Conservation (phyloP, 1,140 invertebrate species). For the Calosoma granatense region DNA sequence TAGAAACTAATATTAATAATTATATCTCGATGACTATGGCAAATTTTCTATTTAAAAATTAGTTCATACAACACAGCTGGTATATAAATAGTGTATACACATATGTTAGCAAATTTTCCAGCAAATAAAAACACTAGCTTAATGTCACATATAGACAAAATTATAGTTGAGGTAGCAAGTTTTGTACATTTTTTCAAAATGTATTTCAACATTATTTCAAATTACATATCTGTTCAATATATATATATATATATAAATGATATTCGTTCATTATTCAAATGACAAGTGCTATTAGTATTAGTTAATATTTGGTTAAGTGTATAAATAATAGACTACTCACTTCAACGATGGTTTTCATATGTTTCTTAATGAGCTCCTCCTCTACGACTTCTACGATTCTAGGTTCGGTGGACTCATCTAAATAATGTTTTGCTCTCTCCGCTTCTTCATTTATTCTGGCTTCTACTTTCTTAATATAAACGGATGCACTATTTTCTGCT, state of each 20-base stretch:
- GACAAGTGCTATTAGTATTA: too few species aligned
- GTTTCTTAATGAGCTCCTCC: conserved; percentile 94
- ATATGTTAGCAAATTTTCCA: too few species aligned
- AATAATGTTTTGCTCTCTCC: conserved; percentile 93
- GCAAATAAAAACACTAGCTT: too few species aligned
- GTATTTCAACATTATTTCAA: too few species aligned
- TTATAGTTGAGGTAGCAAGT: too few species aligned
- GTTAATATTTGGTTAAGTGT: too few species aligned
- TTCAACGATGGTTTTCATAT: conserved; percentile 99
- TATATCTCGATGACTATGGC: not conserved
- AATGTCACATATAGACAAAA: too few species aligned
- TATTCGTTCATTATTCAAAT: too few species aligned
- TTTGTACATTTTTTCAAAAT: too few species aligned
- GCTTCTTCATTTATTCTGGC: conserved; percentile 94
- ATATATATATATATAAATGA: conserved; percentile 13
- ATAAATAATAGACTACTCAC: conserved; percentile 34
- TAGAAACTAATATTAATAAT: conserved; percentile 21
- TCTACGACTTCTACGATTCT: conserved; percentile 95
- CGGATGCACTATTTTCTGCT: conserved; percentile 95
- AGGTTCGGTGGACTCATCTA: conserved; percentile 93
- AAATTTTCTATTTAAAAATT: conserved; percentile 5
- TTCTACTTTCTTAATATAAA: conserved; percentile 98
- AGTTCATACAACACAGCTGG: too few species aligned
- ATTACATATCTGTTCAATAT: too few species aligned
- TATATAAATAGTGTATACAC: too few species aligned